These are phyloP conservation scores for Achlya flavicornis DNA, from an alignment of 2,888 invertebrate genomes.

Conservation along the genomic window DNA sequence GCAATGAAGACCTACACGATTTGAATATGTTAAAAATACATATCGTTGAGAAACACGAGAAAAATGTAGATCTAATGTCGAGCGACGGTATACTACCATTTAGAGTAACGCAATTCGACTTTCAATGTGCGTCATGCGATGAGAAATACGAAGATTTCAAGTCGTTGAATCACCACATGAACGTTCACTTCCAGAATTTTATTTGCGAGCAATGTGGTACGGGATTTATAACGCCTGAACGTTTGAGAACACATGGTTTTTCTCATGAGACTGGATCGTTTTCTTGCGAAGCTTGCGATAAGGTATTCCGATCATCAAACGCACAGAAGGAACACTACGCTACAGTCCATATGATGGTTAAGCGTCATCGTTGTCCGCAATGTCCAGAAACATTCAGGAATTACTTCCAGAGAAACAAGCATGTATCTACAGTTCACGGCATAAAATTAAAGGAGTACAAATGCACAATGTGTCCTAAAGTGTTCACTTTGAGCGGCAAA, in stretches of 20 bases:
- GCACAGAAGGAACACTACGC: constrained; percentile 77
- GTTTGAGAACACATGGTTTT: constrained; percentile 65
- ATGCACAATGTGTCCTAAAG: constrained; percentile 68
- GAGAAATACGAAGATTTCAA: constrained; percentile 65
- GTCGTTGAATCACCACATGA: constrained; percentile 76
- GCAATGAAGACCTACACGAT: constrained; percentile 47
- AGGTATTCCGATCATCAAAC: constrained; percentile 76
- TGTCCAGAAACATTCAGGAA: constrained; percentile 71
- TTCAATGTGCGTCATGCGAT: constrained; percentile 62
- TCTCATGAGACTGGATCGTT: constrained; percentile 68
- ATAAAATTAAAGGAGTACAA: constrained; percentile 72
- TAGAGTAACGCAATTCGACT: constrained; percentile 53
- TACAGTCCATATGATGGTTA: constrained; percentile 74
- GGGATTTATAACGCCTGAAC: constrained; percentile 70
- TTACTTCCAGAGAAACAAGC: constrained; percentile 75
- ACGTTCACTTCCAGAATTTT: constrained; percentile 72
- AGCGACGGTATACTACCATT: constrained; percentile 69
- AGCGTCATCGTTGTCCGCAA: constrained; percentile 70
- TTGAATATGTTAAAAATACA: constrained; percentile 59
- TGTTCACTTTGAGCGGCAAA: constrained; percentile 69
- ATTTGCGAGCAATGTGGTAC: constrained; percentile 75
- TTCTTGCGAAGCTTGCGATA: constrained; percentile 75
- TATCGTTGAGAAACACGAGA: constrained; percentile 56
- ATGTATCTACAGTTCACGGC: constrained; percentile 64
- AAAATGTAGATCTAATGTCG: constrained; percentile 50